Evolutionary conservation across 2,888 invertebrate genomes (phyloP), one percentile per base, ranked within the genome.

Genomic region (Noctua janthe): DNA sequence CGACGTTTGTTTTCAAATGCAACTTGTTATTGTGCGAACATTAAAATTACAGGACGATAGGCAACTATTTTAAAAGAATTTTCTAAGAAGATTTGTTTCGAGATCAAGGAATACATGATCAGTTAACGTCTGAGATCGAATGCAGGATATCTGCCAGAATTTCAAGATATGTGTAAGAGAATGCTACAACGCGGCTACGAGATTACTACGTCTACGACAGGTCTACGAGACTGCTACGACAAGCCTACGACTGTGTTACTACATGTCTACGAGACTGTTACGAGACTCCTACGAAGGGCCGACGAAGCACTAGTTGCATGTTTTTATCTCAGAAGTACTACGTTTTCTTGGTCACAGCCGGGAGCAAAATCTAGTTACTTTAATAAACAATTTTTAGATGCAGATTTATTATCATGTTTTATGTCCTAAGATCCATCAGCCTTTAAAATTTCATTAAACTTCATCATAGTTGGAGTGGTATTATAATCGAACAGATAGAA

Each of bases 1-100:
- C 94, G 92, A 91, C 94, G 93, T 91, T 95, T 95, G 95, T 94
- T 92, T 91, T 91, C 87, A 90, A 87, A 88, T 87, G 85, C 83
- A 82, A 74, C 82, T 81, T 78, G 82, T 83, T 83, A 71, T 84
- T 84, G 56, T 71, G 73, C 67, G 71, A 80, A 67, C 56, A 69
- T 66, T 76, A 39, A 76, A 80, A 77, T 78, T 83, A 59, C 67
- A 64, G 47, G 64, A 70, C 64, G 20, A 62, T 3, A 35, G 17
- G 15, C 0, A 15, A 23, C 15, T 7, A 47, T n/a, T 35, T 23
- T 17, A 17, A n/a, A 62, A 5, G 35, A 20, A 20, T 35, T 35
- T 35, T 64, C 8, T 4, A 39, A 66, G 43, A 43, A 23, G 39
- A 17, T 66, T 66, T 39, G 35, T 43, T 43, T 10, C 20, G 23